Evolutionary conservation across 2,113 vertebrate species (phyloP).

Genomic region (rabbit (Oryctolagus cuniculus)): mOryCun1.1 NC_091432.1:234316501-234317000

Average conservation of each 20-base stretch:
- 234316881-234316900: too few species aligned
- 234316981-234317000: not conserved
- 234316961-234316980: not conserved
- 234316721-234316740: accelerated
- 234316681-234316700: not conserved
- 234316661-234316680: not conserved
- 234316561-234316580: not conserved
- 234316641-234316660: not conserved
- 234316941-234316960: not conserved
- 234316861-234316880: too few species aligned
- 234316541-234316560: not conserved
- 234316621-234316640: not conserved
- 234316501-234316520: not conserved
- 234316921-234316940: not conserved
- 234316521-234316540: not conserved
- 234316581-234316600: not conserved
- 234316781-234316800: too few species aligned
- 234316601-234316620: not conserved
- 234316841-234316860: too few species aligned
- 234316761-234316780: not conserved
- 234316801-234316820: too few species aligned
- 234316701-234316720: not conserved
- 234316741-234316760: too few species aligned
- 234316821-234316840: too few species aligned
- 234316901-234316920: not conserved